Evolutionary conservation across 2,888 invertebrate genomes (phyloP), one percentile per base, ranked within the genome.

Genomic region (Exephanes ischioxanthus): DNA sequence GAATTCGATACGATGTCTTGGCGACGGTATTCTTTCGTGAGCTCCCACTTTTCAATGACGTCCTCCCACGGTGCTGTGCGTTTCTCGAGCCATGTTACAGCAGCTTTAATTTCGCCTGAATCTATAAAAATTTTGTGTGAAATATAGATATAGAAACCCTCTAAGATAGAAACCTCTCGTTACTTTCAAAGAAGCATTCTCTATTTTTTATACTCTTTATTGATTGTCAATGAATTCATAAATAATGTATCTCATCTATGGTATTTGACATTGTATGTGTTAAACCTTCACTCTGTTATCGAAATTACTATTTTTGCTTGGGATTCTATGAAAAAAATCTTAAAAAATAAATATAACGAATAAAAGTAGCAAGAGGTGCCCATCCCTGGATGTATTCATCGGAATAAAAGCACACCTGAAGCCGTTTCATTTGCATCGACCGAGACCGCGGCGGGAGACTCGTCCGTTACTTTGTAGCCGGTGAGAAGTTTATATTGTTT

Each of bases 21-120:
- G 26, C 71, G 66, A 51, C 80, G 80, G 26, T 53, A 66, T 72
- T 80, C 66, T 30, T 48, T n/a, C 14, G 73, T 80, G 11, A 73
- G 55, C 30, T 41, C 55, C 67, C 73, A 80, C 55, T 73, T 73
- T 55, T 73, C 53, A 58, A 14, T 30, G 30, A 80, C 80, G 22
- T 22, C 22, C 1, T 80, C 80, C 80, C 80, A 80, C n/a, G 80
- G 80, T 53, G 55, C 67, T 67, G 67, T 66, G 45, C 73, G 80
- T 14, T 55, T 72, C 26, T 22, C 26, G 4, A 80, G 80, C 73
- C 80, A 80, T 16, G 41, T 58, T 41, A 70, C 51, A 16, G 70
- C 70, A 1, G 48, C 26, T 26, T 51, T 11, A 16, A 70, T 70
- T 26, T 70, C 33, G 1, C 51, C 70, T n/a, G 51, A 30, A 70